Evolutionary conservation across 2,888 invertebrate species (phyloP).

Genomic region (Macaria liturata): DNA sequence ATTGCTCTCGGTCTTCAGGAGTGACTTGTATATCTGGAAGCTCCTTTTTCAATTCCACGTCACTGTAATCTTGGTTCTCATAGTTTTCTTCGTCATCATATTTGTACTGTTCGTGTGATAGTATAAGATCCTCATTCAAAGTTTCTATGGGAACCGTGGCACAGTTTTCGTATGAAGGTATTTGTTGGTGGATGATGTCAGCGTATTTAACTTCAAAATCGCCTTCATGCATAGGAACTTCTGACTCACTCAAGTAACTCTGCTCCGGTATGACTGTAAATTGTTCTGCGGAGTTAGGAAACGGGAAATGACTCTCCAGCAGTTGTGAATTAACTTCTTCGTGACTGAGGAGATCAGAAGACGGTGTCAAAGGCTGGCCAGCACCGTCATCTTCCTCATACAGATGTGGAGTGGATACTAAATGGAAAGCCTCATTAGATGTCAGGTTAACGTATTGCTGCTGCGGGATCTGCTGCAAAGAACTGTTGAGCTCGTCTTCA

Average conservation of each 20-base stretch:
- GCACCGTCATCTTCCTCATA: slow-evolving; percentile 85
- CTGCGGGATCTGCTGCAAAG: slow-evolving; percentile 73
- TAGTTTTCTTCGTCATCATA: slow-evolving; percentile 67
- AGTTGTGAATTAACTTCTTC: slow-evolving; percentile 78
- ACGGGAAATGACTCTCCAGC: slow-evolving; percentile 77
- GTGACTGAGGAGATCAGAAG: slow-evolving; percentile 72
- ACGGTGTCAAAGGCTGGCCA: slow-evolving; percentile 79
- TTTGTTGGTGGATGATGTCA: slow-evolving; percentile 63
- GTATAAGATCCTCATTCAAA: slow-evolving; percentile 62
- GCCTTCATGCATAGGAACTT: slow-evolving; percentile 61
- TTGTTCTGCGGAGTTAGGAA: slow-evolving; percentile 76
- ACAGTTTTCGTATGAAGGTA: slow-evolving; percentile 54
- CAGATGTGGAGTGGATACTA: slow-evolving; percentile 81
- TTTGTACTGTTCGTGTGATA: slow-evolving; percentile 60
- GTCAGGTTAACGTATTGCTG: slow-evolving; percentile 85
- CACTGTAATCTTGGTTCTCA: slow-evolving; percentile 72
- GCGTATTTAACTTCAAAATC: slow-evolving; percentile 79
- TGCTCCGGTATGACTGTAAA: slow-evolving; percentile 80
- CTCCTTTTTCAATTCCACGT: slow-evolving; percentile 74
- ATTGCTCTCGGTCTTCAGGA: slow-evolving; percentile 74
- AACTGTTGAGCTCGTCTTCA: slow-evolving; percentile 72
- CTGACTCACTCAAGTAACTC: slow-evolving; percentile 67
- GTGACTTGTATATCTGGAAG: slow-evolving; percentile 76
- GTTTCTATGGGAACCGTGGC: slow-evolving; percentile 54
- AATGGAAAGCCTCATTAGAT: slow-evolving; percentile 84